Percentiles rank a stretch among this genome's conserved stretches.
These are phyloP conservation scores for Montipora foliosa DNA, from an alignment of 64 coral and sea anemone genomes.

Conservation along the genomic window DNA sequence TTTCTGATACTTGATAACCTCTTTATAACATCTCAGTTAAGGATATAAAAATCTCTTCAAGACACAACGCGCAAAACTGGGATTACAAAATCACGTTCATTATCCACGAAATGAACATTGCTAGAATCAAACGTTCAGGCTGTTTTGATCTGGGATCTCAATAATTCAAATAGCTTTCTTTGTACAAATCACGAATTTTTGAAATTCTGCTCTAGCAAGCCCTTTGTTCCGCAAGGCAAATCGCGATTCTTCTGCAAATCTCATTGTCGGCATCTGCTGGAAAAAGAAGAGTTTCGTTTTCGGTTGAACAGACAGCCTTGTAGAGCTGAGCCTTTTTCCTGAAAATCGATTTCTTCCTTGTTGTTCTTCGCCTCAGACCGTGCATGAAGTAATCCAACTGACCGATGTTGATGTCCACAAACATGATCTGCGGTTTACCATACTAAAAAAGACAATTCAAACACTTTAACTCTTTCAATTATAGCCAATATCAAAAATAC, in stretches of 20 bases:
- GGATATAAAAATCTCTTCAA: neutral
- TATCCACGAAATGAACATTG: neutral
- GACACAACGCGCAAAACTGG: neutral
- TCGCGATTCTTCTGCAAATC: constrained; percentile 71
- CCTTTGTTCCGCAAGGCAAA: constrained; percentile 46
- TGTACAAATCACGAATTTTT: neutral
- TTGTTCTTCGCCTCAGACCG: constrained; percentile 78
- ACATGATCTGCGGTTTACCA: constrained; percentile 70
- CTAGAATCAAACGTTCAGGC: neutral
- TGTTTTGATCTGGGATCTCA: neutral
- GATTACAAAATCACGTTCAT: neutral
- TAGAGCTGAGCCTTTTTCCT: constrained; percentile 88
- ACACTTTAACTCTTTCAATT: too few species aligned
- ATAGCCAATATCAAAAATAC: too few species aligned
- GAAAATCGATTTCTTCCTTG: constrained; percentile 89
- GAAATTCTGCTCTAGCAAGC: neutral
- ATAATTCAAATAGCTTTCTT: neutral
- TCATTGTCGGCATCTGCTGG: constrained; percentile 79
- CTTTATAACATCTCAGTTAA: neutral
- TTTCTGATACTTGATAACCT: neutral
- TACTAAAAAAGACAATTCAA: constrained; percentile 53
- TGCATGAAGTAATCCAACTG: constrained; percentile 93
- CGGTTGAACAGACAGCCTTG: constrained; percentile 84
- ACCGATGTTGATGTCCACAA: constrained; percentile 88
- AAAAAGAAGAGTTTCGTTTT: constrained; percentile 89